phyloP scores from a whole-genome alignment of 2,113 vertebrate species.

The Macquaria australasica region DNA sequence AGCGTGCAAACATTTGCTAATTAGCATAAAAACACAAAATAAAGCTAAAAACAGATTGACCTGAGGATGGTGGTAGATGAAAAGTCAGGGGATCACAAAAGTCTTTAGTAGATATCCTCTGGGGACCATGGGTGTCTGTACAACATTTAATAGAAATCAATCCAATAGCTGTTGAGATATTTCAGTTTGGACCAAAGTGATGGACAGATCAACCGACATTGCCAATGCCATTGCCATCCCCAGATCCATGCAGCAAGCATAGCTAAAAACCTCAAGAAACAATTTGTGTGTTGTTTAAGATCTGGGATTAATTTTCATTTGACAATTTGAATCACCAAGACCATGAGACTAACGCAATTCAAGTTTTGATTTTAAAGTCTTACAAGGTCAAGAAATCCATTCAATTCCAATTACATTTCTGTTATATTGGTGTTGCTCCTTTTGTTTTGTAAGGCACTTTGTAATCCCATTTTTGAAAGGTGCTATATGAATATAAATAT shows the following conservation, averaged over 20 bases:
- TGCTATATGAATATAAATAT: slow-evolving; percentile 10
- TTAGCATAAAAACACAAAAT: neutral
- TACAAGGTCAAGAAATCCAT: too few relatives aligned
- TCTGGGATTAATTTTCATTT: neutral
- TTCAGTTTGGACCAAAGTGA: neutral
- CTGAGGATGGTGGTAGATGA: neutral
- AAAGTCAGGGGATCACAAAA: neutral
- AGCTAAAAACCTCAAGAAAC: neutral
- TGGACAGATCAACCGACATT: neutral
- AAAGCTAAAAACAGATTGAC: neutral
- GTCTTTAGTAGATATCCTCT: too few relatives aligned
- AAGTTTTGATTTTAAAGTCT: neutral
- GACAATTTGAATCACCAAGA: neutral
- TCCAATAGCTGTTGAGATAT: too few relatives aligned
- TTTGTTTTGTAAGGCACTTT: slow-evolving; percentile 7
- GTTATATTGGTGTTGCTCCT: neutral
- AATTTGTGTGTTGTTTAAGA: neutral
- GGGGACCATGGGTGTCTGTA: too few relatives aligned
- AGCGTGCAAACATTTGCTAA: neutral
- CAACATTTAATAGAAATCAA: too few relatives aligned
- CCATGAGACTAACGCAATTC: neutral
- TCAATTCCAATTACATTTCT: neutral
- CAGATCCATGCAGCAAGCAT: neutral
- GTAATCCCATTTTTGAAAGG: slow-evolving; percentile 8
- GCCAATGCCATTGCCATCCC: neutral